Percentiles rank a stretch among this genome's conserved stretches.
These are phyloP conservation scores for Limnephilus rhombicus DNA, from an alignment of 2,888 invertebrate genomes.

Conservation along the genomic window DNA sequence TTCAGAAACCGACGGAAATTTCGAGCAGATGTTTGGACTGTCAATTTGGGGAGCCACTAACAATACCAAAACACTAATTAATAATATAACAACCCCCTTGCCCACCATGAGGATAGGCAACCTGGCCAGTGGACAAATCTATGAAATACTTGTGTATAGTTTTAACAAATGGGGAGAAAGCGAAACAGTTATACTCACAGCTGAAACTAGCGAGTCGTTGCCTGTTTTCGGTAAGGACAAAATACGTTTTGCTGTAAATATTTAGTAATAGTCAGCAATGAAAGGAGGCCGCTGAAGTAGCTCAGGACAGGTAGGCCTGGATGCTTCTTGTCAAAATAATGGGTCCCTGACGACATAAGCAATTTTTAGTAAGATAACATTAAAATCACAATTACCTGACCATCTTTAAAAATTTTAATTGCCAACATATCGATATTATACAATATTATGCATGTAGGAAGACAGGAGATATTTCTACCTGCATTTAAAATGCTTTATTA, in stretches of 20 bases:
- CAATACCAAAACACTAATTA: slow-evolving; percentile 54
- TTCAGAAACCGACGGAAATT: slow-evolving; percentile 51
- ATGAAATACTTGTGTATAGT: slow-evolving; percentile 57
- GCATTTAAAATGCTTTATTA: neutral
- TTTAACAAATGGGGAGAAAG: slow-evolving; percentile 65
- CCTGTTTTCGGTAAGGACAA: slow-evolving; percentile 54
- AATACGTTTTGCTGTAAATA: neutral
- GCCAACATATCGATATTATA: too few species aligned
- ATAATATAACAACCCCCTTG: slow-evolving; percentile 64
- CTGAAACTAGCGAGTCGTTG: slow-evolving; percentile 50
- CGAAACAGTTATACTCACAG: slow-evolving; percentile 52
- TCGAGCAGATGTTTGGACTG: slow-evolving; percentile 54
- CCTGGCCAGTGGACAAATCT: slow-evolving; percentile 55
- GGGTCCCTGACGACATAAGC: too few species aligned
- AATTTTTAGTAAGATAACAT: too few species aligned
- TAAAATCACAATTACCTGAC: too few species aligned
- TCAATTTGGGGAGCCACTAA: slow-evolving; percentile 60
- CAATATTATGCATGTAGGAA: too few species aligned
- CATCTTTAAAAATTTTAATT: too few species aligned
- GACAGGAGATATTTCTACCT: too few species aligned
- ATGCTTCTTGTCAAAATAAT: too few species aligned
- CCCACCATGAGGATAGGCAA: slow-evolving; percentile 57
- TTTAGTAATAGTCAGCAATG: neutral
- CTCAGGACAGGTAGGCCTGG: too few species aligned
- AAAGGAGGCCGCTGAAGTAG: neutral